These are phyloP conservation scores for Bradypodion pumilum DNA, from an alignment of 2,797 vertebrate genomes.

Conservation along the genomic window DNA sequence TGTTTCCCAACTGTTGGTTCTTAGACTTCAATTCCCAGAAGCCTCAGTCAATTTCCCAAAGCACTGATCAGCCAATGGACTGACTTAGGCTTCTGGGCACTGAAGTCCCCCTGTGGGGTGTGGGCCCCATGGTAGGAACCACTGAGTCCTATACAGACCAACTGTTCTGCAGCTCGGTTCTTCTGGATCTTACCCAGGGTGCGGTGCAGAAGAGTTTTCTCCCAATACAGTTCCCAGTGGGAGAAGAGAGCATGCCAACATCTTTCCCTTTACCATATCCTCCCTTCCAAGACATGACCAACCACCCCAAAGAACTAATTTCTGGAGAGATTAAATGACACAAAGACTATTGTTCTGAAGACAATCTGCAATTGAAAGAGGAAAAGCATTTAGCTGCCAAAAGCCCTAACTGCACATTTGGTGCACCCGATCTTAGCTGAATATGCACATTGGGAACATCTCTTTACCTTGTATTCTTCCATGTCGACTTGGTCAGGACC, in stretches of 20 bases:
- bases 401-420: rapidly evolving
- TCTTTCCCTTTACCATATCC: too few relatives aligned
- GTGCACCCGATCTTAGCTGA: rapidly evolving
- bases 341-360: neutral
- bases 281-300: too few relatives aligned
- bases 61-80: too few relatives aligned
- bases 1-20: too few relatives aligned
- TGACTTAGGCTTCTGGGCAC: too few relatives aligned
- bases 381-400: rapidly evolving
- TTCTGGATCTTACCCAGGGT: neutral
- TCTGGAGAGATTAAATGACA: neutral
- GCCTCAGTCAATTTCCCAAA: too few relatives aligned
- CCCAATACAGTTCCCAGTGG: too few relatives aligned
- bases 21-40: too few relatives aligned
- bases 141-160: too few relatives aligned
- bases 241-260: neutral
- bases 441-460: neutral
- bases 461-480: conserved; percentile 92
- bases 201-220: neutral
- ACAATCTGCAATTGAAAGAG: rapidly evolving
- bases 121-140: too few relatives aligned
- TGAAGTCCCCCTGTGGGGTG: too few relatives aligned
- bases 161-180: neutral
- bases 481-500: conserved; percentile 95
- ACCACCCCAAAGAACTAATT: neutral